Conservation (phyloP, 2,113 vertebrate genomes). For the Bungarus multicinctus region DNA sequence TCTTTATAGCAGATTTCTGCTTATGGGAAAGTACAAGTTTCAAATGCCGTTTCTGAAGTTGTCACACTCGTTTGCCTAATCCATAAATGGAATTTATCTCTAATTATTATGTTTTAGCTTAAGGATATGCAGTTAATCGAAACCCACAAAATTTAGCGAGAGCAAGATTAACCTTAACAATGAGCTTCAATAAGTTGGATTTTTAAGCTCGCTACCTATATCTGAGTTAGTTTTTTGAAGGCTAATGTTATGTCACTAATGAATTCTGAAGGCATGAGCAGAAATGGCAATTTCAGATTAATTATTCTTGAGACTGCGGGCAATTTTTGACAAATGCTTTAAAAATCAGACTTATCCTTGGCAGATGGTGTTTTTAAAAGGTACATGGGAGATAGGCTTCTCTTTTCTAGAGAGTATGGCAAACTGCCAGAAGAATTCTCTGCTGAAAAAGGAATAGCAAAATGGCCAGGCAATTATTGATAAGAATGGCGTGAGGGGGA, state of each 20-base stretch:
- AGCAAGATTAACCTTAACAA: slow-evolving; percentile 24
- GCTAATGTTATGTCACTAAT: slow-evolving; percentile 2
- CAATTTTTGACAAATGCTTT: slow-evolving; percentile 44
- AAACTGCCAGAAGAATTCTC: slow-evolving; percentile 40
- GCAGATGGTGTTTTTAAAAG: slow-evolving; percentile 48
- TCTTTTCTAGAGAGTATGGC: slow-evolving; percentile 18
- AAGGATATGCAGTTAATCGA: slow-evolving; percentile 13
- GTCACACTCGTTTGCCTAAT: background rate
- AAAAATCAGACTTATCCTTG: slow-evolving; percentile 28
- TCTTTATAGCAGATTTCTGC: background rate
- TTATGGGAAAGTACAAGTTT: background rate
- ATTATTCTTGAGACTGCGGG: slow-evolving; percentile 33
- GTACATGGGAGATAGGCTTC: slow-evolving; percentile 29
- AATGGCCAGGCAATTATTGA: slow-evolving; percentile 45
- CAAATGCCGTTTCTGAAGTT: background rate
- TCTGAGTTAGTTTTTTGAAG: background rate
- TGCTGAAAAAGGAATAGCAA: slow-evolving; percentile 22
- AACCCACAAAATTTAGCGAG: slow-evolving; percentile 7
- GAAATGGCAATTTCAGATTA: slow-evolving; percentile 28
- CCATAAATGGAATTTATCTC: background rate
- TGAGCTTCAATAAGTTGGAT: slow-evolving; percentile 1
- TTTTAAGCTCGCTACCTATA: slow-evolving; percentile 13
- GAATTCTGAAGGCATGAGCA: slow-evolving; percentile 19
- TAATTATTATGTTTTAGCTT: slow-evolving; percentile 5
- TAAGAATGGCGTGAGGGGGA: slow-evolving; percentile 30